Conservation (phyloP, 2,888 invertebrate species). For the Cephus runcator region DNA sequence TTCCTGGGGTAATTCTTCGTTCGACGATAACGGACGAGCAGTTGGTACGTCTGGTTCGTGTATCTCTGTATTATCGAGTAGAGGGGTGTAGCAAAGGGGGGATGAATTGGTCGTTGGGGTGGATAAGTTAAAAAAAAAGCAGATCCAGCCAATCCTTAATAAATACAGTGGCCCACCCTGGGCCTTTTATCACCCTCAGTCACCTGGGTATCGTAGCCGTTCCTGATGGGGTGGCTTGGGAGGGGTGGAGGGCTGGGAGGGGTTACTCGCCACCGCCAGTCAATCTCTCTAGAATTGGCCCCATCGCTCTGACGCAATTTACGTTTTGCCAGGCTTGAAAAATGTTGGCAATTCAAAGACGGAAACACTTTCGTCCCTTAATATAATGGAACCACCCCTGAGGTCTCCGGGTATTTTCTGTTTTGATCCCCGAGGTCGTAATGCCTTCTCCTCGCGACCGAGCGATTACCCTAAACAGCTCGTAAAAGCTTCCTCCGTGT, state of each 20-base stretch:
- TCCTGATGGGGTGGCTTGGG: not conserved
- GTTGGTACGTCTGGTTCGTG: not conserved
- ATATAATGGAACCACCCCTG: not conserved
- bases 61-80: not conserved
- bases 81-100: not conserved
- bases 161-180: not conserved
- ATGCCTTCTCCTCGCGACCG: not conserved
- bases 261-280: slow-evolving; percentile 8
- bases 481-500: not conserved
- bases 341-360: slow-evolving; percentile 29
- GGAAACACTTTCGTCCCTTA: slow-evolving; percentile 19
- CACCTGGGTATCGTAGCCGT: not conserved
- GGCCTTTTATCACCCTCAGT: not conserved
- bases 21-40: not conserved
- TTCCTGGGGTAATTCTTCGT: not conserved
- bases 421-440: not conserved
- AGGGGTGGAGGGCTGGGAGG: not conserved
- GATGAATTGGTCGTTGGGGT: not conserved
- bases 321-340: slow-evolving; percentile 40
- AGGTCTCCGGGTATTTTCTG: no score
- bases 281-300: slow-evolving; percentile 34
- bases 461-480: not conserved
- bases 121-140: not conserved
- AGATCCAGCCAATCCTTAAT: not conserved
- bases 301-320: slow-evolving; percentile 44